Evolutionary conservation across 2,113 vertebrate species (phyloP), one percentile per base, ranked within the genome.

Genomic region (Corythaeola cristata): DNA sequence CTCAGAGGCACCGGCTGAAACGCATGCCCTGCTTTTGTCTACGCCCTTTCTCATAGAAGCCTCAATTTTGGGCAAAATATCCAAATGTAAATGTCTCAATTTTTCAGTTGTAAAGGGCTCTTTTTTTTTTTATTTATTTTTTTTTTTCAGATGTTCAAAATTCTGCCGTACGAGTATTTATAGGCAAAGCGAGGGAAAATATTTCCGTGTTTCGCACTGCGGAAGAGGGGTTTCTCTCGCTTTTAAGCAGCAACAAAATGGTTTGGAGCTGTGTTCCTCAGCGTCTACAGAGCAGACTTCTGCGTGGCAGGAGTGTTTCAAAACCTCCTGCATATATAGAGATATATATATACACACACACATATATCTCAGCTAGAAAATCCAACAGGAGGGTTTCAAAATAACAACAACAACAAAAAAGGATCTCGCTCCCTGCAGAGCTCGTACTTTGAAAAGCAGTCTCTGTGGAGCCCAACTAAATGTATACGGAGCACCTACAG

Each of bases 101-200:
- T 95, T 39, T 85, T 62, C 1, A 0, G 63, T 81, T 74, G 68
- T 66, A 89, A 66, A n/a, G 22, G 19, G 66, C 56, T 92, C 49
- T 63, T 35, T 81, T 59, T 68, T 67, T 58, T 8, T 33, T 26
- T 62, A 9, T 58, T 20, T 39, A 9, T 39, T 39, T 39, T 39
- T 39, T 39, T 39, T 39, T 39, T 39, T 39, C 39, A 49, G 17
- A 37, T 24, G 10, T 64, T 89, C 21, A 52, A 60, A 88, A 93
- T 89, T 89, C 81, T 92, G 89, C 53, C 37, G 3, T 6, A 9
- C 0, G 0, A 66, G 55, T 92, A 96, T 94, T 95, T 92, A 92
- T 89, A 87, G 89, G 67, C 19, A 45, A 89, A 47, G 59, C 81
- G 80, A 72, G 73, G 64, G 89, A 89, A 95, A 95, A 91, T 62